Conservation (phyloP, 2,113 vertebrate genomes). For the Channa maculata region DNA sequence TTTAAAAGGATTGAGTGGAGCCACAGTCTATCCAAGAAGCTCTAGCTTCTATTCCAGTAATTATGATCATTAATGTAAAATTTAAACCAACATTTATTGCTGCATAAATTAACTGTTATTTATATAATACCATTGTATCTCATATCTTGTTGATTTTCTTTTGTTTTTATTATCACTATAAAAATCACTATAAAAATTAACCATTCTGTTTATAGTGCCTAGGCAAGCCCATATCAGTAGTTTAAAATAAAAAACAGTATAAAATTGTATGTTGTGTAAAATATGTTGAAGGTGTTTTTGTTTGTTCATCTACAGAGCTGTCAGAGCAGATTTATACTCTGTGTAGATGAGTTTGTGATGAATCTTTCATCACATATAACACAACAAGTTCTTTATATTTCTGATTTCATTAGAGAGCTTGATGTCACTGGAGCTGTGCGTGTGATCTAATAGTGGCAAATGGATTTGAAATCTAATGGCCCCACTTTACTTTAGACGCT, state of each 20-base stretch:
- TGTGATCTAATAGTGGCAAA: constrained; percentile 37
- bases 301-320: too few relatives aligned
- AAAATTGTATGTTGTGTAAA: too few relatives aligned
- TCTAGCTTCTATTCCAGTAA: constrained; percentile 12
- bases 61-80: neutral
- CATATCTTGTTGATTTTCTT: neutral
- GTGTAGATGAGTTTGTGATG: neutral
- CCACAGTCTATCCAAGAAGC: constrained; percentile 3
- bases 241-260: too few relatives aligned
- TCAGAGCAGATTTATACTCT: neutral
- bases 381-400: neutral
- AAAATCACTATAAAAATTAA: too few relatives aligned
- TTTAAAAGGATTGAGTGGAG: constrained; percentile 37
- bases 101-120: neutral
- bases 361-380: neutral
- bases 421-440: neutral
- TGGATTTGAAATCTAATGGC: constrained; percentile 39
- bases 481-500: constrained; percentile 43
- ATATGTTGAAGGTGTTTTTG: too few relatives aligned
- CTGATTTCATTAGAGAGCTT: constrained; percentile 16
- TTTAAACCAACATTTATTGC: neutral
- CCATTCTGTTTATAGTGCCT: too few relatives aligned
- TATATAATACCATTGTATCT: neutral
- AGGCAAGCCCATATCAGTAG: too few relatives aligned
- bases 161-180: neutral